Evolutionary conservation across 2,888 invertebrate species (phyloP), one percentile per base, ranked within the genome.

Genomic region (Leucoma salicis): DNA sequence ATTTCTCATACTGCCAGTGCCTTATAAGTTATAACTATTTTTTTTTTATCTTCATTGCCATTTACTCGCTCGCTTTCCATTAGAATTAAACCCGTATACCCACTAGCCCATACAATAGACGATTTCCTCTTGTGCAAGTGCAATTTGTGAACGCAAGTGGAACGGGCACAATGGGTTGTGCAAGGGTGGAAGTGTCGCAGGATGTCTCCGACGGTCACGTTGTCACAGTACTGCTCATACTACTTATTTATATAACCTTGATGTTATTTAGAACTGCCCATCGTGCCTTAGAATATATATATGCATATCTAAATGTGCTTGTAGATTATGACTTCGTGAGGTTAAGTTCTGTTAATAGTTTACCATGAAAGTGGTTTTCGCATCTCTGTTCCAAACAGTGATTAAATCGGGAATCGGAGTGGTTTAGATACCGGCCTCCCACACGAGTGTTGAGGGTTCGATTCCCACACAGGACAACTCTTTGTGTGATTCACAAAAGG

Each of bases 101-200:
- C 39, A 50, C 57, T 58, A 57, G 61, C 31, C 61, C 58, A 53
- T 60, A 56, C 56, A 60, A 58, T 60, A 44, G 58, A 39, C 48
- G 56, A 58, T 60, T 60, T 58, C 57, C 61, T 58, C 52, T 52
- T 46, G 53, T 57, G 63, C 64, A 69, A 74, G 53, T 46, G 61
- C 67, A 70, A 74, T 70, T 71, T 63, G 72, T 70, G 71, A 74
- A 64, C 53, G 73, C 74, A 74, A 84, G 74, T 84, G 78, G 80
- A 81, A 83, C 82, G 74, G 72, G 70, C 66, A 79, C 82, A 84
- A 83, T 82, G 64, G 75, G 43, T 77, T 75, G 76, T 69, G 82
- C 74, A 79, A 79, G 66, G 68, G 66, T 68, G 66, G 66, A 70
- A 74, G 61, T 64, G 73, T 66, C 73, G 61, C 78, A 82, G 83